phyloP scores from a whole-genome alignment of 2,113 vertebrate genomes.

The Eulacestoma nigropectus region DNA sequence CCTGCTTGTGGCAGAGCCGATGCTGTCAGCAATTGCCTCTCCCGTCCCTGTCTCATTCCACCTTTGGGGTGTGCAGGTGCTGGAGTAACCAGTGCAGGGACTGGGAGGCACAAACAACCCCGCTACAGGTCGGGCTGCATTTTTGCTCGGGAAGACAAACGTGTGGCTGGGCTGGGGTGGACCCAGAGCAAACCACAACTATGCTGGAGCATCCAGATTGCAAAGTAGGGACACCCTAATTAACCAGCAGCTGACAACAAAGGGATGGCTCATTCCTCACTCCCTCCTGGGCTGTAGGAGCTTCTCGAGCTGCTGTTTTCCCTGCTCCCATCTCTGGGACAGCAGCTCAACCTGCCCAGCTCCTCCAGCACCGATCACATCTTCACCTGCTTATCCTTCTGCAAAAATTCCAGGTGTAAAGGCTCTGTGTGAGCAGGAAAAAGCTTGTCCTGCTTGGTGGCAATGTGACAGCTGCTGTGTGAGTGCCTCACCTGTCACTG shows the following conservation, averaged over 20 bases:
- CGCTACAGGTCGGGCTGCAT: constrained; percentile 8
- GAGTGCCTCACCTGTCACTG: not conserved
- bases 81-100: not conserved
- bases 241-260: not conserved
- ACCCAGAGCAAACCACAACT: not conserved
- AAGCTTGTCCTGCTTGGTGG: not conserved
- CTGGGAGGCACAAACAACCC: not conserved
- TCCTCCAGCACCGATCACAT: not conserved
- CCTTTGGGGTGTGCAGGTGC: not conserved
- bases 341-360: not conserved
- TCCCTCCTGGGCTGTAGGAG: not conserved
- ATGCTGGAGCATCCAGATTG: not conserved
- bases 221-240: not conserved
- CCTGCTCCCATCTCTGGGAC: not conserved
- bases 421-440: not conserved
- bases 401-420: not conserved
- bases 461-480: not conserved
- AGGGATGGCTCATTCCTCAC: not conserved
- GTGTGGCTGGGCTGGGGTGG: not conserved
- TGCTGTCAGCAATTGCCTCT: not conserved
- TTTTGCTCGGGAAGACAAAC: not conserved
- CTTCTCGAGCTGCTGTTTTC: not conserved
- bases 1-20: not conserved
- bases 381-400: not conserved
- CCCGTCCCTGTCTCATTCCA: not conserved